A percentile compares a stretch with the other conserved stretches of the same genome.
phyloP scores from a whole-genome alignment of 2,888 invertebrate species.

The Mayetiola destructor region DNA sequence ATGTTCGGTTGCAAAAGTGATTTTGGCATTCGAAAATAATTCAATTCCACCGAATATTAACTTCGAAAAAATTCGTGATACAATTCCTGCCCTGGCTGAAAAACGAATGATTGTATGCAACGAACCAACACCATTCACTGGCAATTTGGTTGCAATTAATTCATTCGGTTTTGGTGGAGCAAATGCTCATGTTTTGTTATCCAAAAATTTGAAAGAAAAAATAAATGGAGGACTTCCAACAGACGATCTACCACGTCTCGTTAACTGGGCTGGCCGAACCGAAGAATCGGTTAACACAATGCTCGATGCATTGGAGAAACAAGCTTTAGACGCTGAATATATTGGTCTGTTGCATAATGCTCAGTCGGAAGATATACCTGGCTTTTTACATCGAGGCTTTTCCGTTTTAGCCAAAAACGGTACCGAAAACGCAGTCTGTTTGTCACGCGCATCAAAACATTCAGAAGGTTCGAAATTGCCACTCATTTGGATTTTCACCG shows the following conservation, averaged over 20 bases:
- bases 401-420: conserved; percentile 34
- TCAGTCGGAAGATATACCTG: conserved; percentile 41
- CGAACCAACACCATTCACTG: conserved; percentile 51
- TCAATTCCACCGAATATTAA: conserved; percentile 76
- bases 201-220: conserved; percentile 26
- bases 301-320: conserved; percentile 46
- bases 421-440: conserved; percentile 23
- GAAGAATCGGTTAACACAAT: conserved; percentile 55
- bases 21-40: conserved; percentile 67
- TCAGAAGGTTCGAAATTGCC: conserved; percentile 50
- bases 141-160: conserved; percentile 69
- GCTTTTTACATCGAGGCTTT: conserved; percentile 65
- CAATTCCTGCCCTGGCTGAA: conserved; percentile 45
- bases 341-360: conserved; percentile 45
- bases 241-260: conserved; percentile 56
- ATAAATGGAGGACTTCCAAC: conserved; percentile 42
- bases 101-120: conserved; percentile 57
- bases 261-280: conserved; percentile 64
- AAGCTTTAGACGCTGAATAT: conserved; percentile 46
- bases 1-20: conserved; percentile 66
- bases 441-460: conserved; percentile 32
- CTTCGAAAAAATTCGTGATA: conserved; percentile 46
- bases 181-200: conserved; percentile 47
- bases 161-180: conserved; percentile 91
- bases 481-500: conserved; percentile 80